Evolutionary conservation across 2,113 vertebrate species (phyloP), one percentile per base, ranked within the genome.

Genomic region (Pterocles orientalis): DNA sequence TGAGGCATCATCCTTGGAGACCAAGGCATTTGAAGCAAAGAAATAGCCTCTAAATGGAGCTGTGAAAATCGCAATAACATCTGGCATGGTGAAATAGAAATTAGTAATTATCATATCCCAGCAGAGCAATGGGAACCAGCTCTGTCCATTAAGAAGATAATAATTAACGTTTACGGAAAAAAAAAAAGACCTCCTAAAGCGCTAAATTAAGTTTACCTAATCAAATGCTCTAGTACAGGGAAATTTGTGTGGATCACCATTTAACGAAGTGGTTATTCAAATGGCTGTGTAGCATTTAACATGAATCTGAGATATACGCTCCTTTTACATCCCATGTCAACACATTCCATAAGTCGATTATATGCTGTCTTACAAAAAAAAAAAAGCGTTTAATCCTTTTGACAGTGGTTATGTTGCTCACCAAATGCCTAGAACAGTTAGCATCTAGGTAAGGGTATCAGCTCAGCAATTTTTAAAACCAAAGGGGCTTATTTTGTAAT

Each of bases 311-410:
- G 61, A 51, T 51, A 51, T 73, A 90, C 79, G 10, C 12, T 92
- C 48, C 39, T 12, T 26, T 85, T 65, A 56, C 89, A 79, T 86
- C 65, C 78, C 33, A 48, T 79, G 61, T 65, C 78, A 95, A 68
- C 45, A 69, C 25, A 82, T 92, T 96, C 83, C 28, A 15, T 71
- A 72, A 92, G 69, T 94, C 92, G 95, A 96, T 96, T 95, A 82
- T 64, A 91, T 45, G 70, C n/a, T 84, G 51, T 66, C 47, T 73
- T 75, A 34, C 81, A 75, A 75, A 34, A 18, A 61, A 86, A 48
- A 50, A 33, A 57, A 70, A 19, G 7, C 36, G 66, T 64, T 89
- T 78, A 95, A 92, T 86, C 89, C 17, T 0, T 92, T 91, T 95
- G 57, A 79, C 4, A 14, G 77, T 91, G 61, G 26, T 61, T 89